Conservation (phyloP, 2,888 invertebrate genomes). For the Melieria picta region DNA sequence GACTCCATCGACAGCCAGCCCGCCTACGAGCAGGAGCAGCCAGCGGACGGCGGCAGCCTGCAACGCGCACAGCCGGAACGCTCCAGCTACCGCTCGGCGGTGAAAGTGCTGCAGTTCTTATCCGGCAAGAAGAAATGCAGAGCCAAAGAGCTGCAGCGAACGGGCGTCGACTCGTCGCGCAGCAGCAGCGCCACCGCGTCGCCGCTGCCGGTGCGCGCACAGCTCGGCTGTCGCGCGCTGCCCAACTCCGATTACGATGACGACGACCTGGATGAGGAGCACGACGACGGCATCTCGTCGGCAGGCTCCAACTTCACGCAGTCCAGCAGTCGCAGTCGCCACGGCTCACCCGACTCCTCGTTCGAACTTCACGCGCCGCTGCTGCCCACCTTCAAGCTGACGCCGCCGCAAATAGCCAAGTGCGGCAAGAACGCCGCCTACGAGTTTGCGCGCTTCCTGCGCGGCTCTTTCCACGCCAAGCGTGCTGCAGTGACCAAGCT, state of each 20-base stretch:
- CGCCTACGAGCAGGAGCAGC: slow-evolving; percentile 46
- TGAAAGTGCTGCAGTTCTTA: slow-evolving; percentile 59
- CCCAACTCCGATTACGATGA: slow-evolving; percentile 45
- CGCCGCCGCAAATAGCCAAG: slow-evolving; percentile 55
- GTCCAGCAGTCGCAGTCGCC: slow-evolving; percentile 46
- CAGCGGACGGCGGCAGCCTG: slow-evolving; percentile 42
- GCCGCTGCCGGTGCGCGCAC: slow-evolving; percentile 53
- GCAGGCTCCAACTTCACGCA: slow-evolving; percentile 51
- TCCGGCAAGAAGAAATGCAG: slow-evolving; percentile 54
- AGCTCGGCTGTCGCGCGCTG: slow-evolving; percentile 48
- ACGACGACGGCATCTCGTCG: slow-evolving; percentile 59
- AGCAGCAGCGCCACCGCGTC: slow-evolving; percentile 48
- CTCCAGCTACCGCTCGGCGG: slow-evolving; percentile 54
- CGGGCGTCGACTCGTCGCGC: slow-evolving; percentile 36
- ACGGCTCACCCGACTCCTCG: slow-evolving; percentile 59
- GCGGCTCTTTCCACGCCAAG: slow-evolving; percentile 61
- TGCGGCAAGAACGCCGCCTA: slow-evolving; percentile 55
- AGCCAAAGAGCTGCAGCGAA: slow-evolving; percentile 24
- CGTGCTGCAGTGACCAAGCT: slow-evolving; percentile 61
- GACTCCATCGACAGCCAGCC: slow-evolving; percentile 9
- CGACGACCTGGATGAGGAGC: slow-evolving; percentile 47
- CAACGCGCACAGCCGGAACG: slow-evolving; percentile 52
- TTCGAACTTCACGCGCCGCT: slow-evolving; percentile 63
- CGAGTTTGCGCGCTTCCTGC: slow-evolving; percentile 60
- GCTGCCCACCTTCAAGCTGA: slow-evolving; percentile 63